Conservation (phyloP, 2,113 vertebrate genomes). For the Bothrops jararaca region DNA sequence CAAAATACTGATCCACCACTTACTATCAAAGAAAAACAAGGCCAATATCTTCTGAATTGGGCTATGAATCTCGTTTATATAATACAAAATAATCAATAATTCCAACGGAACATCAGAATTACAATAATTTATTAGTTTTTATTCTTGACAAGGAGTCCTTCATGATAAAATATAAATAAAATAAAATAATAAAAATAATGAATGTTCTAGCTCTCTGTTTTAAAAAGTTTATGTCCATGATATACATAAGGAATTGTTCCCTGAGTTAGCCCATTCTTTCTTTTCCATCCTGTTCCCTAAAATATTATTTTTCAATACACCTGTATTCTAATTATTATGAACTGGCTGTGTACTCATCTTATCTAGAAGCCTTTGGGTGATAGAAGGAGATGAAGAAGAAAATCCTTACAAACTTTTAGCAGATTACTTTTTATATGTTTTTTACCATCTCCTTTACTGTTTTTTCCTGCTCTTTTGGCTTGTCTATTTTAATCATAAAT, state of each 20-base stretch:
- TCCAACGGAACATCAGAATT: constrained; percentile 6
- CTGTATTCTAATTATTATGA: too few relatives aligned
- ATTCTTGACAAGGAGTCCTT: neutral
- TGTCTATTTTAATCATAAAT: neutral
- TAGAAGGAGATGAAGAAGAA: too few relatives aligned
- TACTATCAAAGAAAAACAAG: constrained; percentile 46
- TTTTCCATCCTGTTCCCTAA: too few relatives aligned
- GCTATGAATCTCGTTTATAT: constrained; percentile 27
- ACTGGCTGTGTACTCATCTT: neutral
- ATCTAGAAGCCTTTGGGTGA: neutral
- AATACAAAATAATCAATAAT: constrained; percentile 2
- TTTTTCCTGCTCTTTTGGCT: neutral
- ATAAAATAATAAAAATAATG: too few relatives aligned
- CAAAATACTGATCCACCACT: constrained; percentile 15
- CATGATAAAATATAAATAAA: neutral
- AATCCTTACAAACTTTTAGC: neutral
- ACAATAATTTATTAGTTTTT: neutral
- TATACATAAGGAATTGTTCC: neutral
- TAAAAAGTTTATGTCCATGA: neutral
- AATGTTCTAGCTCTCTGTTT: neutral
- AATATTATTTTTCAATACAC: too few relatives aligned
- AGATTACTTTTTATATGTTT: neutral
- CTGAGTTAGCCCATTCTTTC: too few relatives aligned
- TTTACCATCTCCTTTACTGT: neutral
- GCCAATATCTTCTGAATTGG: constrained; percentile 39